A percentile compares a stretch with the other conserved stretches of the same genome.
These are phyloP conservation scores for Sminthurinus aureus DNA, from an alignment of 2,888 invertebrate genomes.

Conservation along the genomic window DNA sequence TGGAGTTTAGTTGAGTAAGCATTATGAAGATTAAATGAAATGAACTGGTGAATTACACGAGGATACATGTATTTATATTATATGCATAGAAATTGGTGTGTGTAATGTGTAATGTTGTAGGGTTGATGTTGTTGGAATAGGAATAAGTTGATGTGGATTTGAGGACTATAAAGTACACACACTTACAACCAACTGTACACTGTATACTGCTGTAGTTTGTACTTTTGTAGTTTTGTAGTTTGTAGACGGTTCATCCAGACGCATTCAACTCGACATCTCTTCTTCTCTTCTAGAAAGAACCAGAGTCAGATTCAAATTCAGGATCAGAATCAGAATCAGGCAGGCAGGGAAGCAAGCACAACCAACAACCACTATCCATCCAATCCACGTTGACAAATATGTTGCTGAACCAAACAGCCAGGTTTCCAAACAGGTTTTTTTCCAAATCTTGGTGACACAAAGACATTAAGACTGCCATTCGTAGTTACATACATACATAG, in stretches of 20 bases:
- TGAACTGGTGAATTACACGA: too few relatives aligned
- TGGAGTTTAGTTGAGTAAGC: too few relatives aligned
- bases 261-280: too few relatives aligned
- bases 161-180: neutral
- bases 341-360: neutral
- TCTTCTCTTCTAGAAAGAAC: too few relatives aligned
- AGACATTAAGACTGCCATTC: neutral
- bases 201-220: too few relatives aligned
- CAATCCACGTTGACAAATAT: slow-evolving; percentile 20
- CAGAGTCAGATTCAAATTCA: too few relatives aligned
- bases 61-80: too few relatives aligned
- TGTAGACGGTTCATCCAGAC: too few relatives aligned
- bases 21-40: too few relatives aligned
- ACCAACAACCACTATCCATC: neutral
- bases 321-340: too few relatives aligned
- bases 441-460: slow-evolving; percentile 22
- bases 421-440: slow-evolving; percentile 7
- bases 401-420: neutral
- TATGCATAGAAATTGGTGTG: neutral
- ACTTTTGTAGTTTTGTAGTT: too few relatives aligned
- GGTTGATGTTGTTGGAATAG: too few relatives aligned
- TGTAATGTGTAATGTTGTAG: neutral
- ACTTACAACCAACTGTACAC: neutral
- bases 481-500: neutral
- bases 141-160: neutral